Base-by-base conservation (phyloP, 2,888 invertebrate species). In the Agrotis ipsilon region DNA sequence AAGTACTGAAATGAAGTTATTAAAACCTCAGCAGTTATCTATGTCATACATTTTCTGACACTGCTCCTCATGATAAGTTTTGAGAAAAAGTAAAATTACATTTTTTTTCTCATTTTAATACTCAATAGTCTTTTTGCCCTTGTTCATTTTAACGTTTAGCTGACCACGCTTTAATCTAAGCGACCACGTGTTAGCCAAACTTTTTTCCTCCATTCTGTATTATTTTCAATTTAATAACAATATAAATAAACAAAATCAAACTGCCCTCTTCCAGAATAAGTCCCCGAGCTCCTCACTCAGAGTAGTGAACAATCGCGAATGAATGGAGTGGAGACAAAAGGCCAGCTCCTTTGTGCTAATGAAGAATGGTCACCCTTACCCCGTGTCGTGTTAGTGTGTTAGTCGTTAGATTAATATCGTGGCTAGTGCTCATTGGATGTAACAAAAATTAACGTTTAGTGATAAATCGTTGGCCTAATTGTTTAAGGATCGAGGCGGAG, bases 331-430 rank as follows among this genome's bases (percentile, higher is more conserved):
- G 89, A 94, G 93, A 96, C 96, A 96, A 96, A 94, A 94, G 95
- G 91, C 87, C 86, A 85, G 77, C 88, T 92, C 95, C 95, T 94
- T 96, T 96, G 96, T 96, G 85, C 91, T 93, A 94, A 94, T 94
- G 95, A 96, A 95, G 96, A 95, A 95, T 96, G 96, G 96, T 93
- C 94, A 94, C 94, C 93, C 91, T 89, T 88, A 89, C 88, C 84
- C 90, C 80, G 87, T 88, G 90, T 88, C 91, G 91, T 91, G 90
- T 87, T 92, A 92, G 92, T 93, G 93, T 91, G 93, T 91, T 92
- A 91, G 93, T 91, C 90, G 89, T 92, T 91, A 91, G 91, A 94
- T 94, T 94, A 94, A 94, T 94, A 92, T 85, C 81, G 69, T 79
- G 73, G 81, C 73, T 78, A 82, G 72, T 80, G 86, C 84, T 85